Percentiles rank a stretch among this genome's conserved stretches.
Conservation (phyloP, 2,888 invertebrate genomes). For the Oxyteleia sp. region DNA sequence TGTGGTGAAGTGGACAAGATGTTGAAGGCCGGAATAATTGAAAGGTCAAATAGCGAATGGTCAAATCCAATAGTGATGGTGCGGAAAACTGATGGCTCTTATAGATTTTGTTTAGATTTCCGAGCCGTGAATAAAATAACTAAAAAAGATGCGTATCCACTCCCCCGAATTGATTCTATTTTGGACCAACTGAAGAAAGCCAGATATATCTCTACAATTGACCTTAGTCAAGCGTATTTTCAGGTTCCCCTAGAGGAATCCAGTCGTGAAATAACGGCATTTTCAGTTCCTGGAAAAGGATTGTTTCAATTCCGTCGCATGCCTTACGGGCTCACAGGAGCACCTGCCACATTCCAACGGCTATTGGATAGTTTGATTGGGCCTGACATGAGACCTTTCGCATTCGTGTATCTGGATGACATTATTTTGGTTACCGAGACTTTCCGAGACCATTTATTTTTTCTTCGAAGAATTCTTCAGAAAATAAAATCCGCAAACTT, state of each 20-base stretch:
- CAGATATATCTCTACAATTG: slow-evolving; percentile 67
- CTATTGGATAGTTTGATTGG: slow-evolving; percentile 74
- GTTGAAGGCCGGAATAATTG: slow-evolving; percentile 77
- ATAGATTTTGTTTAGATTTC: slow-evolving; percentile 31
- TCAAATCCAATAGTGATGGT: slow-evolving; percentile 77
- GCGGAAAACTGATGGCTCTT: slow-evolving; percentile 73
- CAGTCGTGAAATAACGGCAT: slow-evolving; percentile 71
- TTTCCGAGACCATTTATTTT: slow-evolving; percentile 29
- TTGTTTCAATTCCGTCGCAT: slow-evolving; percentile 72
- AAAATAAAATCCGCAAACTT: slow-evolving; percentile 33
- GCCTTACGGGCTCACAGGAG: slow-evolving; percentile 58
- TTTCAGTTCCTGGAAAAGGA: slow-evolving; percentile 72
- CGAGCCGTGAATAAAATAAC: slow-evolving; percentile 15
- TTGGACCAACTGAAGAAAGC: slow-evolving; percentile 22
- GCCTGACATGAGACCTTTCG: slow-evolving; percentile 57
- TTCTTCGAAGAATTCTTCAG: slow-evolving; percentile 16
- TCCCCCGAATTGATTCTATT: slow-evolving; percentile 9
- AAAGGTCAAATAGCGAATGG: slow-evolving; percentile 71
- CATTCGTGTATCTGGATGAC: slow-evolving; percentile 70
- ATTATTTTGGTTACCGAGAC: slow-evolving; percentile 59
- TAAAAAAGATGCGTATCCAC: slow-evolving; percentile 17
- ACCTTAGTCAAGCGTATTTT: slow-evolving; percentile 71
- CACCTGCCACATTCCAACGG: slow-evolving; percentile 73
- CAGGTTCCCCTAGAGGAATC: slow-evolving; percentile 65
- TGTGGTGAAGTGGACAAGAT: slow-evolving; percentile 79